Conservation (phyloP, 2,888 invertebrate genomes). For the Eustalomyia histrio region DNA sequence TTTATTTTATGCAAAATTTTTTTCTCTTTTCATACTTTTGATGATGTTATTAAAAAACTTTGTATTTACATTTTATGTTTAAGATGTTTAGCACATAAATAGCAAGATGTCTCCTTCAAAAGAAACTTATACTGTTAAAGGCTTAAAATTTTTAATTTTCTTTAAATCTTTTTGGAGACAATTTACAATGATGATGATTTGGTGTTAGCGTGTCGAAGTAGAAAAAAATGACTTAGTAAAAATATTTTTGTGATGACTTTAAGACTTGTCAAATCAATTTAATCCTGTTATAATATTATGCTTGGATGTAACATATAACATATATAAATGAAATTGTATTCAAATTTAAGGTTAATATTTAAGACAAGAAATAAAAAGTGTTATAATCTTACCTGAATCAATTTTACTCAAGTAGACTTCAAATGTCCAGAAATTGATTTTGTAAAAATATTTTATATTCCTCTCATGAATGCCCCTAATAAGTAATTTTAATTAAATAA, state of each 20-base stretch:
- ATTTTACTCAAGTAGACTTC: too few relatives aligned
- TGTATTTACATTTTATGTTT: constrained; percentile 3
- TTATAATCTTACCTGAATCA: too few relatives aligned
- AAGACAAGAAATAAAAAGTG: too few relatives aligned
- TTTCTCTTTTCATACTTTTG: constrained; percentile 6
- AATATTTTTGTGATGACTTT: not conserved
- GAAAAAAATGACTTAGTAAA: not conserved
- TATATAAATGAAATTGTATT: not conserved
- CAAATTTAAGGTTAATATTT: not conserved
- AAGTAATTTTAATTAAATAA: too few relatives aligned
- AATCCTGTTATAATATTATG: constrained; percentile 32
- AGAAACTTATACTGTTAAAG: constrained; percentile 4
- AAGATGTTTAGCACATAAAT: too few relatives aligned
- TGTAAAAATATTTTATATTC: too few relatives aligned
- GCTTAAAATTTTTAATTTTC: constrained; percentile 9
- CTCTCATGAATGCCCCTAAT: too few relatives aligned
- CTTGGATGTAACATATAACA: too few relatives aligned
- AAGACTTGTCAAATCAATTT: constrained; percentile 34
- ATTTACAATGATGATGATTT: constrained; percentile 18
- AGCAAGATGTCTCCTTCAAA: not conserved
- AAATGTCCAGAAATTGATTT: too few relatives aligned
- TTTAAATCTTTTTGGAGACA: constrained; percentile 26
- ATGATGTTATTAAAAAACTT: constrained; percentile 32
- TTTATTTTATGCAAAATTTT: not conserved
- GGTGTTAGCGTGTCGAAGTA: not conserved